Conservation (phyloP, 2,797 vertebrate genomes). For the Argyrosomus regius region DNA sequence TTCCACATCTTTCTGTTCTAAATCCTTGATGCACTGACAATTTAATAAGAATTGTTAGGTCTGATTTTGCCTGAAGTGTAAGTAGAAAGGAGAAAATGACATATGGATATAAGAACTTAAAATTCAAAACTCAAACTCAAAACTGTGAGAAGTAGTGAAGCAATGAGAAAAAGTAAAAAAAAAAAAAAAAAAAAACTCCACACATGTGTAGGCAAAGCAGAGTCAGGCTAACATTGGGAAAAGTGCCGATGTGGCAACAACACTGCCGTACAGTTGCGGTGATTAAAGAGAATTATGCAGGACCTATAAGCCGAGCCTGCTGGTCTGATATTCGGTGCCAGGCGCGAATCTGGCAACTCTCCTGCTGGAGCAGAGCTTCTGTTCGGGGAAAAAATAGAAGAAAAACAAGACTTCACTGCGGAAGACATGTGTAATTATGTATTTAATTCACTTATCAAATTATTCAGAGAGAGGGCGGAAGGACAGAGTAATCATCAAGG, state of each 20-base stretch:
- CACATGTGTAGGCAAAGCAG: neutral
- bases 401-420: constrained; percentile 44
- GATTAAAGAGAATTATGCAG: constrained; percentile 77
- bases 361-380: constrained; percentile 40
- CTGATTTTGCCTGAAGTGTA: neutral
- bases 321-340: constrained; percentile 63
- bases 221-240: constrained; percentile 11
- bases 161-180: constrained; percentile 6
- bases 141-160: no score
- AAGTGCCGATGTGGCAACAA: constrained; percentile 49
- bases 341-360: constrained; percentile 63
- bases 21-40: neutral
- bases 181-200: neutral
- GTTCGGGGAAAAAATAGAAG: constrained; percentile 23
- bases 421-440: constrained; percentile 52
- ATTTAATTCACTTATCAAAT: constrained; percentile 57
- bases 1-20: neutral
- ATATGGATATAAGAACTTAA: neutral
- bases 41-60: neutral
- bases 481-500: constrained; percentile 34
- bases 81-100: neutral
- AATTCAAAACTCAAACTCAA: no score
- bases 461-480: constrained; percentile 44
- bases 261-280: constrained; percentile 40
- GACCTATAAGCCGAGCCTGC: constrained; percentile 60